Evolutionary conservation across 2,797 vertebrate species (phyloP), one percentile per base, ranked within the genome.

Genomic region (Intellagama lesueurii): DNA sequence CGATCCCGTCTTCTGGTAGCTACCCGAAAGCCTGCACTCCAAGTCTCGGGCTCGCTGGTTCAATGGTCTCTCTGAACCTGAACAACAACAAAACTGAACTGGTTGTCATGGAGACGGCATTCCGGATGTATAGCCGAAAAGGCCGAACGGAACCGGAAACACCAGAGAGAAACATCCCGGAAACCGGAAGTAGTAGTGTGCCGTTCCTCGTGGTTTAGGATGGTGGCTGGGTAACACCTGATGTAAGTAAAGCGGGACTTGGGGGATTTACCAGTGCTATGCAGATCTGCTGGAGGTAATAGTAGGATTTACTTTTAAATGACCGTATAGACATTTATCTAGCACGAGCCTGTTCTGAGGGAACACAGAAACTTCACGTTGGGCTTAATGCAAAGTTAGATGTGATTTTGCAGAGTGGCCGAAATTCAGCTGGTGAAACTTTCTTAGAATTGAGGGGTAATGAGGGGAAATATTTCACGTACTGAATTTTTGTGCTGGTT

Each of bases 101-200:
- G 17, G 92, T 92, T 52, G 83, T 90, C 82, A 2, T 75, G 87
- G 91, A 69, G 82, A 95, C 93, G 64, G 91, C 84, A 79, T 88
- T 49, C 72, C 1, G 1, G 32, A 26, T 6, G 11, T 28, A 0
- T 2, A 14, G 40, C 22, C 30, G 16, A n/a, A 32, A 47, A 40
- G 75, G 26, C 86, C 32, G 14, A 44, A 19, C 83, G 79, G 90
- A 86, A 88, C 0, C 49, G 84, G 87, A 91, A 91, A 9, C 30
- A 0, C 40, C 26, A 26, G 0, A 1, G 26, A 28, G 7, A 5
- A 9, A 1, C 16, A 3, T 19, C 70, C 2, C 17, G 44, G 32
- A 40, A 35, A 17, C 19, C 32, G 89, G 89, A 90, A 87, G 79
- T 28, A n/a, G 32, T 1, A 5, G 2, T 40, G 12, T 0, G 7